A percentile compares a stretch with the other conserved stretches of the same genome.
phyloP scores from a whole-genome alignment of 1,140 invertebrate genomes.

The Bombus difficillimus region DNA sequence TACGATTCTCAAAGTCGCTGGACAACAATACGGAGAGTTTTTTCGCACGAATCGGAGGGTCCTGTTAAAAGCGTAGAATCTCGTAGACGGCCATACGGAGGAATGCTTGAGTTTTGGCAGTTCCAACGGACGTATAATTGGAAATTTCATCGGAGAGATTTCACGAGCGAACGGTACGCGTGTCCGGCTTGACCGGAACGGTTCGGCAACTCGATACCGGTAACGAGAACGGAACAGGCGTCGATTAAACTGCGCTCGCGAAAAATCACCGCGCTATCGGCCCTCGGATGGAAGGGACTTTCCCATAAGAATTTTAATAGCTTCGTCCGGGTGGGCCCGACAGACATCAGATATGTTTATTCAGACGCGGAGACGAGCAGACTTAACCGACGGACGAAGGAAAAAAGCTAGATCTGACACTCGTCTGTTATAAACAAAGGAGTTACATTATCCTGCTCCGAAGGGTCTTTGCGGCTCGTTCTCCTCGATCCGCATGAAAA shows the following conservation, averaged over 20 bases:
- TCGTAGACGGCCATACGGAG: not conserved
- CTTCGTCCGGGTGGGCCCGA: constrained; percentile 78
- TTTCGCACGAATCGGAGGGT: not conserved
- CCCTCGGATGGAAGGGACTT: constrained; percentile 64
- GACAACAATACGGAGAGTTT: not conserved
- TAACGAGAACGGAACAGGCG: not conserved
- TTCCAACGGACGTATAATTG: too few species aligned
- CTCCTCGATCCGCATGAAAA: constrained; percentile 41
- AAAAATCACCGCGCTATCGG: constrained; percentile 29
- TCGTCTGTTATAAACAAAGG: constrained; percentile 77
- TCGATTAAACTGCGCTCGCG: not conserved
- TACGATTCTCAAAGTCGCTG: not conserved
- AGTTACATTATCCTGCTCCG: constrained; percentile 74
- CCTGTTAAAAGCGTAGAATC: too few species aligned
- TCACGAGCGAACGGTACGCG: not conserved
- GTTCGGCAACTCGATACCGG: not conserved
- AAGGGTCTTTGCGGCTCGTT: constrained; percentile 46
- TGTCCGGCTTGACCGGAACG: too few species aligned
- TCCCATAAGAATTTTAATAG: constrained; percentile 80
- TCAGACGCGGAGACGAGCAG: constrained; percentile 77
- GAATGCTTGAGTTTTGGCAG: not conserved
- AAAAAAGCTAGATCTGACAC: constrained; percentile 76
- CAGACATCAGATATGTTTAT: constrained; percentile 81
- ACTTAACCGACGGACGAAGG: constrained; percentile 66
- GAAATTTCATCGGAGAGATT: not conserved